These are phyloP conservation scores for Lipotes vexillifer DNA, from an alignment of 2,113 vertebrate genomes.

Conservation along the genomic window DNA sequence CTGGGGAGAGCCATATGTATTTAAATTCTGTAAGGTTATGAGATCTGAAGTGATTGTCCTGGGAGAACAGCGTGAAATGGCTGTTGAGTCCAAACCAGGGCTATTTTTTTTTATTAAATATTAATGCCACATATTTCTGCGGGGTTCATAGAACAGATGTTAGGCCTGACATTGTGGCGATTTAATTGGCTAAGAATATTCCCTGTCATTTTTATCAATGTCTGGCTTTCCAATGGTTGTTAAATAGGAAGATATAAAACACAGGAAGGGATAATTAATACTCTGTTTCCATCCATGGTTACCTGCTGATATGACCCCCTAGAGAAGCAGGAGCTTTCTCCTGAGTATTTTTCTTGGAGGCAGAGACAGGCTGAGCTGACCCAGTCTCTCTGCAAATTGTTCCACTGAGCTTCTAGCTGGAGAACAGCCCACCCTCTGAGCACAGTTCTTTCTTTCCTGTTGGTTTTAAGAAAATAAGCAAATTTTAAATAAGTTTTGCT, in stretches of 20 bases:
- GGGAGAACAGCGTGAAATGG: conserved; percentile 79
- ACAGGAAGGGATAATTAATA: conserved; percentile 81
- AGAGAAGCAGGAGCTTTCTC: conserved; percentile 78
- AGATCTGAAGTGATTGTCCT: conserved; percentile 79
- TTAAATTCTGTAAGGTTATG: conserved; percentile 71
- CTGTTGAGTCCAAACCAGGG: conserved; percentile 72
- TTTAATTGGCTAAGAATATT: conserved; percentile 83
- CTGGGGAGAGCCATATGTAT: conserved; percentile 52
- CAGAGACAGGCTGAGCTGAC: conserved; percentile 73
- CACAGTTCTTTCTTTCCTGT: conserved; percentile 69
- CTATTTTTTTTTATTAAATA: conserved; percentile 82
- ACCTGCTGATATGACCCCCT: conserved; percentile 80
- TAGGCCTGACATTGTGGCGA: conserved; percentile 74
- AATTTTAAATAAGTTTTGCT: conserved; percentile 69
- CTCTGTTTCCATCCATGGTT: conserved; percentile 78
- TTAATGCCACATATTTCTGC: conserved; percentile 77
- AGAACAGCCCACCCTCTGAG: conserved; percentile 66
- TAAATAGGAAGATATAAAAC: conserved; percentile 80
- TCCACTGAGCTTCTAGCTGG: conserved; percentile 74
- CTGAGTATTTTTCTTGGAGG: conserved; percentile 82
- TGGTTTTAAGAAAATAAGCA: conserved; percentile 73
- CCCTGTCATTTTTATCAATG: conserved; percentile 84
- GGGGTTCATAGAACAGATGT: conserved; percentile 81
- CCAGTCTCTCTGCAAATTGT: conserved; percentile 75
- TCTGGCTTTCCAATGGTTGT: conserved; percentile 80